A percentile compares a stretch with the other conserved stretches of the same genome.
Conservation (phyloP, 2,797 vertebrate species). For the Myripristis murdjan region DNA sequence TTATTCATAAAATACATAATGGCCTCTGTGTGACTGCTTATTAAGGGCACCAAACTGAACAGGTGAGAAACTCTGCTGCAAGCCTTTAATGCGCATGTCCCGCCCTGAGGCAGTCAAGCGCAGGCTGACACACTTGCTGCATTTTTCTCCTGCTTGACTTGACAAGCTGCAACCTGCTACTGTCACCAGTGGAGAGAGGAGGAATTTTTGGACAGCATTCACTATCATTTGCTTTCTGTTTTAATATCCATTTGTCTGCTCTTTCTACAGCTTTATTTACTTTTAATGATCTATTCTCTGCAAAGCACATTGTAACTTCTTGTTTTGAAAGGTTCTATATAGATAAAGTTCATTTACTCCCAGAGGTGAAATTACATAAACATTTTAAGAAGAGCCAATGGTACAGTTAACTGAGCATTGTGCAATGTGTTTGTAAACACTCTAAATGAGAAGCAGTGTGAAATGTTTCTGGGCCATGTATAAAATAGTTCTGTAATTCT, state of each 20-base stretch:
- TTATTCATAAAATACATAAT: neutral
- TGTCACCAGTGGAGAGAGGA: conserved; percentile 36
- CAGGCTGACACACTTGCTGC: conserved; percentile 44
- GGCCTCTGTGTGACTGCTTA: neutral
- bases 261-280: no score
- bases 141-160: conserved; percentile 60
- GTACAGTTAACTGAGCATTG: neutral
- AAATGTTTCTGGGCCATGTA: neutral
- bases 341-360: no score
- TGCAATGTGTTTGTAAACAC: neutral
- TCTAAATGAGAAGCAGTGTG: neutral
- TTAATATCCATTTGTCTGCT: no score
- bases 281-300: no score
- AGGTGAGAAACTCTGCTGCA: conserved; percentile 33
- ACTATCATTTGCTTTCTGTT: neutral
- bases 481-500: conserved; percentile 13
- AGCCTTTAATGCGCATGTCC: neutral
- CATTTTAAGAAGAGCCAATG: neutral
- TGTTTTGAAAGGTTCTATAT: no score
- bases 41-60: conserved; percentile 12
- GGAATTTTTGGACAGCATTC: conserved; percentile 20
- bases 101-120: conserved; percentile 34
- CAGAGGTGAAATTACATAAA: neutral
- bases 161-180: conserved; percentile 72
- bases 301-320: no score